Conservation (phyloP, 2,113 vertebrate genomes). For the Bufo gargarizans region DNA sequence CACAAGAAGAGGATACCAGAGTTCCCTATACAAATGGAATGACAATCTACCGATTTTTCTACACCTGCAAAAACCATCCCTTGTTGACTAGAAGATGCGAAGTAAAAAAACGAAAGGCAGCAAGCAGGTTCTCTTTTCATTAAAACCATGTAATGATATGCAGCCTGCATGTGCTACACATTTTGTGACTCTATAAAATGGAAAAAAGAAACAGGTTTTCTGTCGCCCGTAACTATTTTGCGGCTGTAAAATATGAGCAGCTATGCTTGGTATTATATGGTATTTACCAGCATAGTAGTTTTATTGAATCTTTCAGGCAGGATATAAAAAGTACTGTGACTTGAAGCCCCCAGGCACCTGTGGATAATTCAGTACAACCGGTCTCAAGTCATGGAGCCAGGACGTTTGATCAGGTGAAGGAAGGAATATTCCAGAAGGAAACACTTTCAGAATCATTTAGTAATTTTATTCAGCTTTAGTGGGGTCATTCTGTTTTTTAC, state of each 20-base stretch:
- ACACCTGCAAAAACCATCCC: no score
- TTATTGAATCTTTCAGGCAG: slow-evolving; percentile 41
- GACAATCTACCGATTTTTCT: not conserved
- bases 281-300: slow-evolving; percentile 43
- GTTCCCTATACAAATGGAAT: no score
- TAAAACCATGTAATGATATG: slow-evolving; percentile 48
- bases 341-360: slow-evolving; percentile 26
- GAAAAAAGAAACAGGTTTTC: slow-evolving; percentile 63
- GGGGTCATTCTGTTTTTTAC: not conserved
- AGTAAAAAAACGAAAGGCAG: not conserved
- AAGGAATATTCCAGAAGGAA: slow-evolving; percentile 7
- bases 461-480: slow-evolving; percentile 35
- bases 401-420: slow-evolving; percentile 31
- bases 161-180: slow-evolving; percentile 58
- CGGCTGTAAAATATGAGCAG: slow-evolving; percentile 62
- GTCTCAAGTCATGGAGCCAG: slow-evolving; percentile 31
- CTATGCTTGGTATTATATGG: slow-evolving; percentile 56
- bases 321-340: not conserved
- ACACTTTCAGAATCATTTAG: slow-evolving; percentile 27
- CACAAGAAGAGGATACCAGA: no score
- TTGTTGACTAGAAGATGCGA: not conserved
- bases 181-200: slow-evolving; percentile 61
- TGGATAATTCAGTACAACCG: slow-evolving; percentile 53
- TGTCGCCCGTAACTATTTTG: slow-evolving; percentile 63
- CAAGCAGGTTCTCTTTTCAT: slow-evolving; percentile 43